A percentile compares a stretch with the other conserved stretches of the same genome.
These are phyloP conservation scores for Drosophila greeni DNA, from an alignment of 2,888 invertebrate genomes.

Conservation along the genomic window DNA sequence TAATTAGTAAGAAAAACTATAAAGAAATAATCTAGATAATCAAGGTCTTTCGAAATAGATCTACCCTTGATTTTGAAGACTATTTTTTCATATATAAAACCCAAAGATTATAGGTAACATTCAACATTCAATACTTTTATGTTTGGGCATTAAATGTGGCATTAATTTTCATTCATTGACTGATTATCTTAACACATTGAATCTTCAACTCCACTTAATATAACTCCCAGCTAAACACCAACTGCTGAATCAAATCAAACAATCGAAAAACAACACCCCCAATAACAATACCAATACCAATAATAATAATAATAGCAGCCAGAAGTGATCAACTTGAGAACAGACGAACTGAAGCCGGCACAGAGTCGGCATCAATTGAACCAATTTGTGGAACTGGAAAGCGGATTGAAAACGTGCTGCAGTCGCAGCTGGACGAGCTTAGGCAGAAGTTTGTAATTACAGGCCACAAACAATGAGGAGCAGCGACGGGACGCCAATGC, in stretches of 20 bases:
- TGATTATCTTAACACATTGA: neutral
- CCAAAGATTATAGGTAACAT: neutral
- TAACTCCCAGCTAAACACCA: neutral
- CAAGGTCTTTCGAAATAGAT: neutral
- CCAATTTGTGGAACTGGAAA: slow-evolving; percentile 19
- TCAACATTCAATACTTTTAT: too few relatives aligned
- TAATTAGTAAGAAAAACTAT: neutral
- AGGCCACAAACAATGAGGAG: slow-evolving; percentile 51
- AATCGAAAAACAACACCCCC: slow-evolving; percentile 11
- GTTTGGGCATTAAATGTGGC: neutral
- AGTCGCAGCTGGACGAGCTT: slow-evolving; percentile 64
- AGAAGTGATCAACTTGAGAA: slow-evolving; percentile 33
- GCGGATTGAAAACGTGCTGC: slow-evolving; percentile 60
- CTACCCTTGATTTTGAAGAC: too few relatives aligned
- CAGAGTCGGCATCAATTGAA: slow-evolving; percentile 30
- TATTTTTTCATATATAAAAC: neutral
- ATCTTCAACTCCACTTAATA: neutral
- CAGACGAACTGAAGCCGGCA: neutral
- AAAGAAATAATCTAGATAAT: neutral
- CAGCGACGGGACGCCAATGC: slow-evolving; percentile 43
- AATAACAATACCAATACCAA: slow-evolving; percentile 15
- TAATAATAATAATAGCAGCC: slow-evolving; percentile 22
- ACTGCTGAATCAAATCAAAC: slow-evolving; percentile 22
- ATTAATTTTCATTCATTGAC: neutral
- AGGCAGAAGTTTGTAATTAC: slow-evolving; percentile 66